Conservation (phyloP, 2,797 vertebrate genomes). For the Notolabrus celidotus region DNA sequence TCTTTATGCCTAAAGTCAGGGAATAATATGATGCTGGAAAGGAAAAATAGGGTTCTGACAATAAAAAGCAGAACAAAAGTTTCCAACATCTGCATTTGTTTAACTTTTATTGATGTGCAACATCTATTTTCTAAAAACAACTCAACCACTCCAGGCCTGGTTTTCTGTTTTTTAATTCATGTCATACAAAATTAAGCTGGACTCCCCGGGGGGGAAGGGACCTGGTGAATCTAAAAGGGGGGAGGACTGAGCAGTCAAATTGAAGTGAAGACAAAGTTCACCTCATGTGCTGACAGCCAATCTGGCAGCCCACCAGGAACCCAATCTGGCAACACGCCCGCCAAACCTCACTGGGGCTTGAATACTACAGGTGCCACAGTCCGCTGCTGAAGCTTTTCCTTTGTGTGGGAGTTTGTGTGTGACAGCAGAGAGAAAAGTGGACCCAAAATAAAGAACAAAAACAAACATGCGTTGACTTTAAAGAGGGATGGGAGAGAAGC, state of each 20-base stretch:
- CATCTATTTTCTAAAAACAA: neutral
- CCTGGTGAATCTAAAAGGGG: slow-evolving; percentile 33
- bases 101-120: neutral
- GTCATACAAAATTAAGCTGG: slow-evolving; percentile 36
- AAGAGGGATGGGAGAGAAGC: slow-evolving; percentile 6
- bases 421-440: slow-evolving; percentile 1
- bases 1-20: neutral
- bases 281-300: slow-evolving; percentile 69
- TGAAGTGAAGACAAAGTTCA: slow-evolving; percentile 56
- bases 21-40: neutral
- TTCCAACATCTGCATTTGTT: neutral
- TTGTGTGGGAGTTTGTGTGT: neutral
- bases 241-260: slow-evolving; percentile 27
- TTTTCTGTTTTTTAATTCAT: slow-evolving; percentile 9
- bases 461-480: neutral
- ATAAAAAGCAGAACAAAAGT: neutral
- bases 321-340: slow-evolving; percentile 58
- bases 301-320: slow-evolving; percentile 69
- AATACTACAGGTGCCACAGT: slow-evolving; percentile 55
- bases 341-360: slow-evolving; percentile 56
- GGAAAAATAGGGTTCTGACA: neutral
- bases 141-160: neutral
- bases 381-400: slow-evolving; percentile 32
- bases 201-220: slow-evolving; percentile 30
- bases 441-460: neutral